phyloP scores from a whole-genome alignment of 2,797 vertebrate species.

The Chelonia mydas region DNA sequence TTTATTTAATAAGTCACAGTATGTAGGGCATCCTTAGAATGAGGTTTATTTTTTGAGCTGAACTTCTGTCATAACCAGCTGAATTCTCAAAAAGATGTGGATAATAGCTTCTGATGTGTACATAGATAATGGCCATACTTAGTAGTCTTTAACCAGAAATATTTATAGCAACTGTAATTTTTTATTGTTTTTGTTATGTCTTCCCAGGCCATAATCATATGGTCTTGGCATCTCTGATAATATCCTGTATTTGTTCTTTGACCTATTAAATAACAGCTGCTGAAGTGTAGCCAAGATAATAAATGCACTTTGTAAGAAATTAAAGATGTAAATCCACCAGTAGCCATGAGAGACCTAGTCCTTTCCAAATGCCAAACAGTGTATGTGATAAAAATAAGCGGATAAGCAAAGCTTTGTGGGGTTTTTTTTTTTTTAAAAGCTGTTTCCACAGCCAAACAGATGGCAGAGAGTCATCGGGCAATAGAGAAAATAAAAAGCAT shows the following conservation, averaged over 20 bases:
- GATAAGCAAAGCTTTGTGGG: neutral
- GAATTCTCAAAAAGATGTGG: neutral
- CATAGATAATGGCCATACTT: neutral
- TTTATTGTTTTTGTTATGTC: neutral
- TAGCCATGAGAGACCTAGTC: neutral
- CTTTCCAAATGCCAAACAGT: neutral
- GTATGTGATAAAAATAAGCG: neutral
- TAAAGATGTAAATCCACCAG: neutral
- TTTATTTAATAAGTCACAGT: neutral
- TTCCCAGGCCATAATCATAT: neutral
- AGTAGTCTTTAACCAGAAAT: conserved; percentile 28
- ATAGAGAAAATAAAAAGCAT: neutral
- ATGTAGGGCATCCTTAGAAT: neutral
- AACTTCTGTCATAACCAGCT: neutral
- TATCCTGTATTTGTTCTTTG: neutral
- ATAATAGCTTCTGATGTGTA: neutral
- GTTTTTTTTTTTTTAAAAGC: neutral
- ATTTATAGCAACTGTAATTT: neutral
- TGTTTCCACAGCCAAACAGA: neutral
- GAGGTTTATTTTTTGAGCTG: neutral
- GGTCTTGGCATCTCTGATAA: neutral
- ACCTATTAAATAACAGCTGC: neutral
- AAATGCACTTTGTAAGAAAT: neutral
- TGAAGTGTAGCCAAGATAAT: neutral
- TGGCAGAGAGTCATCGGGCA: neutral